Base-by-base conservation (phyloP, 2,113 vertebrate genomes). In the Muntiacus muntjak region DNA sequence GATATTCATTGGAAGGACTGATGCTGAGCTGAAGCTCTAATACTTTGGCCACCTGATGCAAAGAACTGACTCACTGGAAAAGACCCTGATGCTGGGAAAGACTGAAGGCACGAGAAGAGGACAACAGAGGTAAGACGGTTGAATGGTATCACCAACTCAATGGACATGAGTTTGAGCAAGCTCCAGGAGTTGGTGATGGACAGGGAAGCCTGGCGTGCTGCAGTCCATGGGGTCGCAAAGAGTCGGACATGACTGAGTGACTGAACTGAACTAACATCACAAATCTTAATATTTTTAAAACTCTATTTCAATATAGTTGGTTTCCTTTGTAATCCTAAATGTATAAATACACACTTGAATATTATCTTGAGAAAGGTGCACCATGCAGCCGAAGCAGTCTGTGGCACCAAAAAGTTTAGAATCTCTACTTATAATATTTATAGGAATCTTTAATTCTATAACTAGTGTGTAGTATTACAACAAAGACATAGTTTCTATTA, bases 241-340 rank as follows among this genome's bases (percentile, higher is more conserved):
- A n/a, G 64, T 67, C n/a, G 0, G 64, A 67, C 67, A 71, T 1
- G 4, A 71, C 67, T 71, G 67, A 71, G 17, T n/a, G 64, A 71
- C 2, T 67, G 30, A 33, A 67, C 17, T 71, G 33, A 36, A 79
- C 5, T 14, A 97, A 6, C 40, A 55, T 28, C 12, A 28, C 13
- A 84, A 88, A 91, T 81, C 10, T 83, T 84, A 95, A 25, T 54
- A 93, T 19, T 58, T 87, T 94, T 36, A 76, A 83, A 94, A 91
- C 47, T 88, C 0, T 83, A 57, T 57, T 71, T 90, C 58, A 85
- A 58, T 25, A 50, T n/a, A 92, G 57, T 26, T 54, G 23, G 23
- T 45, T 88, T 91, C 40, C 17, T 71, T 25, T 97, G 33, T 71
- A 94, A 78, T n/a, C 25, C 19, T 58, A 94, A 40, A 71, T 83